Base-by-base conservation (phyloP, 2,113 vertebrate genomes). In the Recurvirostra avosetta region DNA sequence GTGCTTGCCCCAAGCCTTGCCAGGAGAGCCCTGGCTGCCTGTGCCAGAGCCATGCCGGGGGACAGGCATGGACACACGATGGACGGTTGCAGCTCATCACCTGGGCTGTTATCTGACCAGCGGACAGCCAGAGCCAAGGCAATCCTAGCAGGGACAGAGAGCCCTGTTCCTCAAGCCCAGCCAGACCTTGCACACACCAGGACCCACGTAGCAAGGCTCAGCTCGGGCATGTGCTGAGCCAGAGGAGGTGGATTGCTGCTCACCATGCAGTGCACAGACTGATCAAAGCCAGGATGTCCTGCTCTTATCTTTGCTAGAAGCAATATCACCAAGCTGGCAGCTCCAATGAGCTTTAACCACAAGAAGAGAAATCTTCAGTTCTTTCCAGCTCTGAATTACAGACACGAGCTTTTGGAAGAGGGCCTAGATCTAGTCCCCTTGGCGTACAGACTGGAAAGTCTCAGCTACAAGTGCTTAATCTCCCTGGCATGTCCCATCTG, bases 401-500 rank as follows among this genome's bases (percentile, higher is more conserved):
- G 58, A 63, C 49, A 29, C 15, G 18, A 71, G 45, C 8, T 73
- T 66, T 61, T 93, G 90, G 81, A 92, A 92, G 66, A 72, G 74
- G 26, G 45, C 73, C 76, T 89, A 62, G 85, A 80, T 67, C 50
- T 63, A 53, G 55, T 56, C 15, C 47, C 65, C 45, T 94, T 90
- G 66, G 82, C 53, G 62, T 32, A 79, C 6, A 65, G 67, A 85
- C 21, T 62, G 76, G 76, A 91, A 94, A 96, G 63, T 77, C 83
- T 94, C 90, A 73, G 45, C 50, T 73, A 14, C 30, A 75, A 79
- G 49, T 11, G n/a, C 30, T 40, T 65, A 5, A 91, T 73, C 58
- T 75, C 71, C 58, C 63, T 34, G 32, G 61, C 3, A 9, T 2
- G 6, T 30, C 38, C 40, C 82, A 50, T 59, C 74, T 83, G 58